Conservation (phyloP, 2,113 vertebrate species). For the Scortum barcoo region DNA sequence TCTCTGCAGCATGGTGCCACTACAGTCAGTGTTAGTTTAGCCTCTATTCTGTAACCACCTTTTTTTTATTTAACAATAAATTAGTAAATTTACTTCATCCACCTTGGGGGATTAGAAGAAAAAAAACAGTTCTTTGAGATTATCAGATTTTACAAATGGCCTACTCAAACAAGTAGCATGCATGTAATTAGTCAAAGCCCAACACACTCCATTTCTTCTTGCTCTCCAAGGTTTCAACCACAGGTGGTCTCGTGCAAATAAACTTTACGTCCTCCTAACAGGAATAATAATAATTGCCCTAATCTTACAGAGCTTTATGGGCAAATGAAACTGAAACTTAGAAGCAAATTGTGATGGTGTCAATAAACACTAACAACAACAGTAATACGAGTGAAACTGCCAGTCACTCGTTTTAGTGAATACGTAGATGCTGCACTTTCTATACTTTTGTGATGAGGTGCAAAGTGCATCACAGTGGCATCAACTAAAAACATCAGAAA, state of each 20-base stretch:
- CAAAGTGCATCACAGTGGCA: no score
- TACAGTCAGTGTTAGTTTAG: neutral
- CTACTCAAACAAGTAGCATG: neutral
- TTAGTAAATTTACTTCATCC: neutral
- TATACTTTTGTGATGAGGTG: no score
- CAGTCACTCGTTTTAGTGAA: neutral
- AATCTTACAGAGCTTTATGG: neutral
- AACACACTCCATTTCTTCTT: neutral
- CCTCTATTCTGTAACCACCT: neutral
- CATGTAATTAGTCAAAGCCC: neutral
- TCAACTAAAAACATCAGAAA: no score
- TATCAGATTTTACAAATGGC: neutral
- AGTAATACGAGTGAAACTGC: neutral
- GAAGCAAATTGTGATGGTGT: neutral
- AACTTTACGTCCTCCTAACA: neutral
- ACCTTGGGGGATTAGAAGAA: no score
- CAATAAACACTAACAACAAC: neutral
- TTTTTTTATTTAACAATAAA: neutral
- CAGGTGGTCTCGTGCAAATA: neutral
- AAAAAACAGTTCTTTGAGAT: neutral
- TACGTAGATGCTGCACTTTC: no score
- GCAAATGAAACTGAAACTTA: neutral
- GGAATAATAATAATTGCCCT: neutral
- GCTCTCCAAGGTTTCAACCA: neutral
- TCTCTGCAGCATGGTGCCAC: neutral